A percentile compares a stretch with the other conserved stretches of the same genome.
phyloP scores from a whole-genome alignment of 1,140 invertebrate species.

The Rhagoletis pomonella region DNA sequence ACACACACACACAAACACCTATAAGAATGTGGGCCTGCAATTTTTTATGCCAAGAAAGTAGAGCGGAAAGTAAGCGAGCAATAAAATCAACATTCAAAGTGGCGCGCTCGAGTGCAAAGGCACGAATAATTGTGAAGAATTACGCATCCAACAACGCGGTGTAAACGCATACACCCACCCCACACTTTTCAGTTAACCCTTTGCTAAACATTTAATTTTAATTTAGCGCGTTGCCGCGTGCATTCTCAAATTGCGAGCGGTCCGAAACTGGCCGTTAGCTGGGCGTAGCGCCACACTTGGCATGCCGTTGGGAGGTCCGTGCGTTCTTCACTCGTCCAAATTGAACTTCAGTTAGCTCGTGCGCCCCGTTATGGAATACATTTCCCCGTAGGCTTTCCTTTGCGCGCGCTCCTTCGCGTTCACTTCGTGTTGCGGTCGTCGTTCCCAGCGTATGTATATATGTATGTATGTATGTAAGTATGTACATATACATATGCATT shows the following conservation, averaged over 20 bases:
- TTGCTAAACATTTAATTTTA: conserved; percentile 19
- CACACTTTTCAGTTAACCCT: not conserved
- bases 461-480: not conserved
- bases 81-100: conserved; percentile 43
- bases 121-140: conserved; percentile 40
- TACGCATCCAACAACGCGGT: not conserved
- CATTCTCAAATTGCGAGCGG: not conserved
- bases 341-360: not conserved
- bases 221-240: not conserved
- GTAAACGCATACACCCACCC: not conserved
- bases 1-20: no score
- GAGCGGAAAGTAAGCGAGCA: conserved; percentile 28
- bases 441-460: not conserved
- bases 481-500: not conserved
- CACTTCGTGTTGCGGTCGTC: not conserved
- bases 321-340: not conserved
- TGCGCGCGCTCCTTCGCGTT: not conserved
- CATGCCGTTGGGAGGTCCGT: not conserved
- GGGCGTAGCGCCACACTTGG: not conserved
- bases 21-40: not conserved
- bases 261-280: not conserved
- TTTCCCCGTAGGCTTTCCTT: conserved; percentile 33
- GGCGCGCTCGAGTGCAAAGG: conserved; percentile 26
- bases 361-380: not conserved
- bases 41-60: not conserved